These are phyloP conservation scores for Stegastes partitus DNA, from an alignment of 2,113 vertebrate genomes.

Conservation along the genomic window DNA sequence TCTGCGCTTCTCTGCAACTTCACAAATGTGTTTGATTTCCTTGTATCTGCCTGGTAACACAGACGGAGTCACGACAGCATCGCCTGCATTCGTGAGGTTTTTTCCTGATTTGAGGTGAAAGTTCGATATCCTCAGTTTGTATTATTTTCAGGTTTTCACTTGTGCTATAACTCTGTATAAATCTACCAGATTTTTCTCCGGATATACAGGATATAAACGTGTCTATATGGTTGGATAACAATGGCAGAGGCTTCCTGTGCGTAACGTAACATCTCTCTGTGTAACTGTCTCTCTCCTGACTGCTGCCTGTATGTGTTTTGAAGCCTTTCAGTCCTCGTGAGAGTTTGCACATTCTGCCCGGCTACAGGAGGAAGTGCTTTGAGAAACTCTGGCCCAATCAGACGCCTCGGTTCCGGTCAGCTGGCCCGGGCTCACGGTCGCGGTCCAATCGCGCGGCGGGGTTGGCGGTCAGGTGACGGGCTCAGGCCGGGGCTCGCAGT, in stretches of 20 bases:
- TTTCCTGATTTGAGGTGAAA: not conserved
- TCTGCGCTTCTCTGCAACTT: not conserved
- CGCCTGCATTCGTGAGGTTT: not conserved
- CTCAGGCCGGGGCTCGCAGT: conserved; percentile 51
- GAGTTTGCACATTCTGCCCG: conserved; percentile 77
- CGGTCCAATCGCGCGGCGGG: conserved; percentile 40
- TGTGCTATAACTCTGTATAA: too few species aligned
- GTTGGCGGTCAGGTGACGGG: conserved; percentile 72
- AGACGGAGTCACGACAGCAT: conserved; percentile 27
- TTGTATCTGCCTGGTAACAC: conserved; percentile 52
- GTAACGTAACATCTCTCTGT: not conserved
- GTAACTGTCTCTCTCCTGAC: conserved; percentile 1
- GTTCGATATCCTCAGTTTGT: not conserved
- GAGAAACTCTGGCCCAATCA: conserved; percentile 71
- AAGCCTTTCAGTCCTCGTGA: conserved; percentile 35
- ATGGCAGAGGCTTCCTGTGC: not conserved
- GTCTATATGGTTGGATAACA: not conserved
- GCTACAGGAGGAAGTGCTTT: conserved; percentile 81
- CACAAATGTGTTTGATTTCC: conserved; percentile 3
- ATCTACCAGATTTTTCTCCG: conserved; percentile 6
- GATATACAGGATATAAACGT: not conserved
- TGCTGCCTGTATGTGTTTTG: conserved; percentile 46
- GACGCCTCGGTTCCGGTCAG: conserved; percentile 57
- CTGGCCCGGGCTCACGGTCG: conserved; percentile 50
- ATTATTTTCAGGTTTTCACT: not conserved